Evolutionary conservation across 1,140 invertebrate genomes (phyloP), one percentile per base, ranked within the genome.

Genomic region (Bombus impatiens): DNA sequence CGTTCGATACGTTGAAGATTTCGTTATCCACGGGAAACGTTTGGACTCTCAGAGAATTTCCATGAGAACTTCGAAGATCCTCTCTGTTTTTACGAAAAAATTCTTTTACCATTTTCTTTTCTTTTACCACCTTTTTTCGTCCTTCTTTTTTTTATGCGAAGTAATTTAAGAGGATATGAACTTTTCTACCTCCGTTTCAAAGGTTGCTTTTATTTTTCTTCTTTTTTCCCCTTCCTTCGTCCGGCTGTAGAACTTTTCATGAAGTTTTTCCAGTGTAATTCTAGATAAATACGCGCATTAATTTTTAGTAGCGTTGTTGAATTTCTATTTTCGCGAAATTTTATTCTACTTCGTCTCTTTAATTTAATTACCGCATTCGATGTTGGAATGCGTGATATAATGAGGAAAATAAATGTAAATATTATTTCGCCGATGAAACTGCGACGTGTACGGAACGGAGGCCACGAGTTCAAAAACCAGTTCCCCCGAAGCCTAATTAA

Each of bases 91-190:
- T n/a, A 53, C 35, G 40, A 77, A 77, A 76, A 57, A 35, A 40
- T 77, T 59, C 35, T 77, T 77, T 40, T 40, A 15, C 75, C 44
- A 35, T 77, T 57, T 59, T 57, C 35, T 57, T 37, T 76, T 4
- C n/a, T 62, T 62, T n/a, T 13, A 6, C 15, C 44, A 10, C 15
- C 28, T 75, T 35, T 75, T 68, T 25, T 53, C 47, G 15, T 53
- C 9, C 8, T n/a, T 1, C 1, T 37, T 22, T 37, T 13, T 77
- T 44, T 28, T 15, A 57, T 32, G 47, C 40, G 47, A 53, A 77
- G 75, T 77, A 77, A 77, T 57, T 77, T 77, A 77, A 53, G 75
- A 77, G 75, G 32, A 59, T 77, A 77, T 77, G 32, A 77, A 77
- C 75, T 77, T 77, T 77, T 77, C 75, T 77, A 57, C 44, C 47